A percentile compares a stretch with the other conserved stretches of the same genome.
These are phyloP conservation scores for Phalacrocorax brasilianus DNA, from an alignment of 2,113 vertebrate species.

Conservation along the genomic window DNA sequence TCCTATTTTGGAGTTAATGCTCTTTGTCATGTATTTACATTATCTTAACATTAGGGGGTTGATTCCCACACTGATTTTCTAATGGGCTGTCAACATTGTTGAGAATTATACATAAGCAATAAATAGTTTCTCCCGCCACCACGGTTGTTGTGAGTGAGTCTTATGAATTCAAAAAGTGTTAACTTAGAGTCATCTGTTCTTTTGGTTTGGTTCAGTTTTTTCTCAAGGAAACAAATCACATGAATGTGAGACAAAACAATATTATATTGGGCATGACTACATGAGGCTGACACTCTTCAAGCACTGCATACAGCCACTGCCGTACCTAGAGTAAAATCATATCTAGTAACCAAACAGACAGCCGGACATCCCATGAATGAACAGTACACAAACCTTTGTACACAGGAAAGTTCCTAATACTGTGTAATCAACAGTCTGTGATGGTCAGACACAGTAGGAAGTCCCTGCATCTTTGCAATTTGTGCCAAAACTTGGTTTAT, in stretches of 20 bases:
- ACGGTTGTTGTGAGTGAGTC: neutral
- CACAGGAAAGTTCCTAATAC: neutral
- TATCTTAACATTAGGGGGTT: neutral
- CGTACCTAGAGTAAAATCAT: neutral
- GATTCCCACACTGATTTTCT: neutral
- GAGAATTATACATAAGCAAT: neutral
- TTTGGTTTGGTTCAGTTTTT: neutral
- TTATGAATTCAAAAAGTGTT: neutral
- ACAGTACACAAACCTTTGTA: neutral
- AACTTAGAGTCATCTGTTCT: neutral
- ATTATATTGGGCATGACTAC: neutral
- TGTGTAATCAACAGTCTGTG: neutral
- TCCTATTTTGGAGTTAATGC: neutral
- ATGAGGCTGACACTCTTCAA: neutral
- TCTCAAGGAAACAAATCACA: neutral
- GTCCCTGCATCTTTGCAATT: neutral
- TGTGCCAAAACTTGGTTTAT: neutral
- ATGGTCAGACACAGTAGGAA: neutral
- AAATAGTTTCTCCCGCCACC: neutral
- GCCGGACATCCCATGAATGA: neutral
- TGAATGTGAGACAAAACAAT: neutral
- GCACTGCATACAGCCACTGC: neutral
- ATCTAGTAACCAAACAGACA: neutral
- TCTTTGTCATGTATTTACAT: conserved; percentile 2
- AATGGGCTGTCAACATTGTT: neutral